A percentile compares a stretch with the other conserved stretches of the same genome.
These are phyloP conservation scores for Bilobella aurantiaca DNA, from an alignment of 1,140 invertebrate genomes.

Conservation along the genomic window DNA sequence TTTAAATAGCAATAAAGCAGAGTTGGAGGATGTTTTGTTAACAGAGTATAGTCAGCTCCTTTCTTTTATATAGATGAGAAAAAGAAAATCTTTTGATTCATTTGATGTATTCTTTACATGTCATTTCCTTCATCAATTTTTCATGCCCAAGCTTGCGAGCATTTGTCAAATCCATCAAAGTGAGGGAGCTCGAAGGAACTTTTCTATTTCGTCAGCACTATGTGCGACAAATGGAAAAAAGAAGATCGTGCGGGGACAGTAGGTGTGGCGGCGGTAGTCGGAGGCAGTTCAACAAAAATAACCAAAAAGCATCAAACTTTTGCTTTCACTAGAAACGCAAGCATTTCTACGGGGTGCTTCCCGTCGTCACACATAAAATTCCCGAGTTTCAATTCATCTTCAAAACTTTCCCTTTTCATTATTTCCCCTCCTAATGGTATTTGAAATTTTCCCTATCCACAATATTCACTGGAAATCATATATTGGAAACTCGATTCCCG, in stretches of 20 bases:
- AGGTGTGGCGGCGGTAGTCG: too few relatives aligned
- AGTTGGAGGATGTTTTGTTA: too few relatives aligned
- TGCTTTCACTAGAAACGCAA: not conserved
- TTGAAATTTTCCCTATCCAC: not conserved
- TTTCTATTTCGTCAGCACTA: slow-evolving; percentile 16
- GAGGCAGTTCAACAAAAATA: not conserved
- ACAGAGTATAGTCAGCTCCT: too few relatives aligned
- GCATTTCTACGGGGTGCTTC: not conserved
- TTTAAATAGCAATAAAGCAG: too few relatives aligned
- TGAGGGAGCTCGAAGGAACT: not conserved
- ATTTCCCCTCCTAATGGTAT: not conserved
- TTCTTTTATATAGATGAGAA: too few relatives aligned
- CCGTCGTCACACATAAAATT: not conserved
- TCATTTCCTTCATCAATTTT: not conserved
- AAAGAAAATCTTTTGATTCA: not conserved
- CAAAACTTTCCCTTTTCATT: not conserved
- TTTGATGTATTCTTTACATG: not conserved
- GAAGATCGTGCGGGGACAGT: slow-evolving; percentile 1
- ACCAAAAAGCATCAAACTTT: not conserved
- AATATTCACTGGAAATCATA: not conserved
- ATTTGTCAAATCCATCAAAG: not conserved
- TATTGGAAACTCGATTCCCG: not conserved
- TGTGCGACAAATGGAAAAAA: not conserved
- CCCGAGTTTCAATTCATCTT: not conserved
- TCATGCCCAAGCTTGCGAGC: not conserved